Conservation (phyloP, 1,140 invertebrate genomes). For the Zaprionus capensis region DNA sequence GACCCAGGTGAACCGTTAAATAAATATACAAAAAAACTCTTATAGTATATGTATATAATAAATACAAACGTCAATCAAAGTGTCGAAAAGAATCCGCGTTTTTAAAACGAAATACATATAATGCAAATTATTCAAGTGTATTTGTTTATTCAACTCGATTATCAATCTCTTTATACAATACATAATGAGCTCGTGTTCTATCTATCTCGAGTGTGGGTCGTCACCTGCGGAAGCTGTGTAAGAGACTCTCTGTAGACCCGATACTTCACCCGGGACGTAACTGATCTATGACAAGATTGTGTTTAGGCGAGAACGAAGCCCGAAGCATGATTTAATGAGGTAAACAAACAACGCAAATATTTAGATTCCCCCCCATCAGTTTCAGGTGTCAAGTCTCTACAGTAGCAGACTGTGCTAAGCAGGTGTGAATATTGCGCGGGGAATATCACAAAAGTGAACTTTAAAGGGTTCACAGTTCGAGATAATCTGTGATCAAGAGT, state of each 20-base stretch:
- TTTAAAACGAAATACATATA: constrained; percentile 3
- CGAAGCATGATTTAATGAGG: constrained; percentile 9
- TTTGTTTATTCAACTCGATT: constrained; percentile 4
- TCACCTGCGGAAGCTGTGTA: background rate
- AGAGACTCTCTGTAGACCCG: background rate
- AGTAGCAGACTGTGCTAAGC: background rate
- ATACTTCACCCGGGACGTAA: background rate
- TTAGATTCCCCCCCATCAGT: background rate
- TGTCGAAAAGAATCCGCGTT: background rate
- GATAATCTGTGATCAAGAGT: background rate
- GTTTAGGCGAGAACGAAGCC: background rate
- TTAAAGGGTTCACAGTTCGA: constrained; percentile 9
- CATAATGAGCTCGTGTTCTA: background rate
- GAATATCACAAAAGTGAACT: constrained; percentile 12
- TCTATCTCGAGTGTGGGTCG: constrained; percentile 2
- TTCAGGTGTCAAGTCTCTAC: background rate
- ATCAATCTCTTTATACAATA: background rate
- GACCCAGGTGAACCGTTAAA: constrained; percentile 20
- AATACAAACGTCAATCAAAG: constrained; percentile 9
- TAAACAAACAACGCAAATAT: constrained; percentile 14
- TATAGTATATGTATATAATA: background rate
- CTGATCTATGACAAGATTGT: constrained; percentile 27
- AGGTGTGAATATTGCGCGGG: background rate
- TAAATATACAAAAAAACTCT: background rate
- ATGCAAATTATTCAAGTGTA: constrained; percentile 1